Evolutionary conservation across 92 coral and sea anemone genomes (phyloP).

Genomic region (Siderastrea siderea): DNA sequence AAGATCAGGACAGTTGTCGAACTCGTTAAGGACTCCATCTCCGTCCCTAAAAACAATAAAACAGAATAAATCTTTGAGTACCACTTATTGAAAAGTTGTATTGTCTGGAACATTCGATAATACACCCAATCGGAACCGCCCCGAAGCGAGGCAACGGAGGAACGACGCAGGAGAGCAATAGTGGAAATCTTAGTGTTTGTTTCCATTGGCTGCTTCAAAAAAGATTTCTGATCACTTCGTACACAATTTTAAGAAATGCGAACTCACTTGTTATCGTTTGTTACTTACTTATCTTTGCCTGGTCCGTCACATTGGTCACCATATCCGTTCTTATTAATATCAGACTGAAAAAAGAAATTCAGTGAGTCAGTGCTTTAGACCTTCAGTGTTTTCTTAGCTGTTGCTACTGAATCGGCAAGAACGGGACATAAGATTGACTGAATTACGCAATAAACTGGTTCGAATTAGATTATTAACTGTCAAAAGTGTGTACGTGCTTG

Average conservation of each 20-base stretch:
- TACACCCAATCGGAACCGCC: neutral
- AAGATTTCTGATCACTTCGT: no score
- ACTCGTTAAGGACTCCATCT: conserved; percentile 94
- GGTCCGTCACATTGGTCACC: conserved; percentile 93
- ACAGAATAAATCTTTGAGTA: neutral
- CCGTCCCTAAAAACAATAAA: conserved; percentile 66
- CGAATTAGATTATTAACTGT: no score
- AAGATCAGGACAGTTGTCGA: conserved; percentile 92
- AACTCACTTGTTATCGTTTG: neutral
- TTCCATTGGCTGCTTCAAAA: no score
- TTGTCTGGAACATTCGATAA: neutral
- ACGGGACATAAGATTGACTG: no score
- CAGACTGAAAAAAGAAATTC: conserved; percentile 56
- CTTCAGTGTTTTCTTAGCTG: neutral
- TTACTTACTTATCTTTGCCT: conserved; percentile 86
- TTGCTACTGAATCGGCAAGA: neutral
- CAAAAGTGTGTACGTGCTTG: no score
- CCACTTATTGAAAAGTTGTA: neutral
- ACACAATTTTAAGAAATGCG: no score
- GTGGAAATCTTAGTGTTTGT: no score
- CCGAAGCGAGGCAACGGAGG: no score
- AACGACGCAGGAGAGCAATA: no score
- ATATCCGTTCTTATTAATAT: conserved; percentile 86
- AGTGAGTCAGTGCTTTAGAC: neutral
- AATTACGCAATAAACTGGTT: no score